A percentile compares a stretch with the other conserved stretches of the same genome.
phyloP scores from a whole-genome alignment of 1,140 invertebrate genomes.

The Drosophila cardini region DNA sequence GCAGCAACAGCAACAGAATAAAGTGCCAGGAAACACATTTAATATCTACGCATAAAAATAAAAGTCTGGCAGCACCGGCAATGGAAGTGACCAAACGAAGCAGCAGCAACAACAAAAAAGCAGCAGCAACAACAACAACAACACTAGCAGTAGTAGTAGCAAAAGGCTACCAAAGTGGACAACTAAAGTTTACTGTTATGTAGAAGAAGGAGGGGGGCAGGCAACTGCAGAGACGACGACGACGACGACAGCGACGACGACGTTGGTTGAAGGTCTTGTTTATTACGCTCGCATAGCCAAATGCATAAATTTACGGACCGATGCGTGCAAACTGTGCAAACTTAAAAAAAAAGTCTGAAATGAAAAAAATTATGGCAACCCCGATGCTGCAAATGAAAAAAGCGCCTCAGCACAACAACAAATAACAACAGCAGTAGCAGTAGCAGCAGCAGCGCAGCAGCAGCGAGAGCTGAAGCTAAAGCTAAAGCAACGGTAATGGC shows the following conservation, averaged over 20 bases:
- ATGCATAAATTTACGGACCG: slow-evolving; percentile 83
- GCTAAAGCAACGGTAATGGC: slow-evolving; percentile 46
- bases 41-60: slow-evolving; percentile 84
- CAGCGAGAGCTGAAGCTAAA: slow-evolving; percentile 10
- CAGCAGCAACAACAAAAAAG: slow-evolving; percentile 33
- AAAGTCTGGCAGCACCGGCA: slow-evolving; percentile 77
- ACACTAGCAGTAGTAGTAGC: slow-evolving; percentile 1
- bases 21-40: slow-evolving; percentile 83
- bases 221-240: slow-evolving; percentile 36
- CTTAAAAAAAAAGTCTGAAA: slow-evolving; percentile 67
- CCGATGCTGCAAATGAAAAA: slow-evolving; percentile 76
- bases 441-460: slow-evolving; percentile 20
- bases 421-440: slow-evolving; percentile 29
- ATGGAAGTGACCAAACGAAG: slow-evolving; percentile 75
- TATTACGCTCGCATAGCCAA: slow-evolving; percentile 83
- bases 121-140: slow-evolving; percentile 23
- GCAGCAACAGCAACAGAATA: slow-evolving; percentile 64
- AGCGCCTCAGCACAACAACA: slow-evolving; percentile 49
- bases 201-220: slow-evolving; percentile 20
- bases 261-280: slow-evolving; percentile 81
- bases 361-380: slow-evolving; percentile 59
- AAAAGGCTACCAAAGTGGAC: slow-evolving; percentile 37
- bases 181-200: slow-evolving; percentile 6
- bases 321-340: slow-evolving; percentile 81
- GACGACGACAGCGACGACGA: slow-evolving; percentile 49